A percentile compares a stretch with the other conserved stretches of the same genome.
These are phyloP conservation scores for Choreutis nemorana DNA, from an alignment of 2,888 invertebrate species.

Conservation along the genomic window DNA sequence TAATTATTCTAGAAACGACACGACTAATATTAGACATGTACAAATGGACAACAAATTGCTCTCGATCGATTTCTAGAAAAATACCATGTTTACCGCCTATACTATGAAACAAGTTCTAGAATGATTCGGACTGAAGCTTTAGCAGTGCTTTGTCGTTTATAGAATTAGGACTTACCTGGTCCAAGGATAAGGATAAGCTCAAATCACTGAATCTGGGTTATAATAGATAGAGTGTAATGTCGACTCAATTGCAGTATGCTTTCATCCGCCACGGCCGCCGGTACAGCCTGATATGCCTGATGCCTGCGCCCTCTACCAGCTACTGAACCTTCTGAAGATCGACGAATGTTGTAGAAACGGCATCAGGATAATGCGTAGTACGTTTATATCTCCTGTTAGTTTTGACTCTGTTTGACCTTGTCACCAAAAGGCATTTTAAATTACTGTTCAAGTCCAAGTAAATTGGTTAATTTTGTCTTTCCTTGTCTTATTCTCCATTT, in stretches of 20 bases:
- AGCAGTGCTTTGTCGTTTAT: constrained; percentile 21
- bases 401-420: too few relatives aligned
- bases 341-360: constrained; percentile 35
- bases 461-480: not conserved
- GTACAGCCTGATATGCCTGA: constrained; percentile 51
- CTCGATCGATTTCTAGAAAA: too few relatives aligned
- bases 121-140: constrained; percentile 29
- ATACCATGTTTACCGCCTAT: too few relatives aligned
- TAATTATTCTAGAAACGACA: too few relatives aligned
- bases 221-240: not conserved
- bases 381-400: too few relatives aligned
- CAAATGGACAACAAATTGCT: not conserved
- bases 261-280: constrained; percentile 46
- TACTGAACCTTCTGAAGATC: constrained; percentile 36
- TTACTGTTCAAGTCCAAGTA: not conserved
- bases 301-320: constrained; percentile 49
- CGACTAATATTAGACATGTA: too few relatives aligned
- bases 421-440: not conserved
- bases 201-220: constrained; percentile 7
- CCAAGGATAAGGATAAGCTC: constrained; percentile 1
- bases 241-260: constrained; percentile 12
- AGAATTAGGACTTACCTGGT: constrained; percentile 8
- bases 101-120: too few relatives aligned
- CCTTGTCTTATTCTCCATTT: not conserved
- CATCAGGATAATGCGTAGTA: constrained; percentile 11